These are phyloP conservation scores for Bettongia penicillata DNA, from an alignment of 2,113 vertebrate genomes.

Conservation along the genomic window DNA sequence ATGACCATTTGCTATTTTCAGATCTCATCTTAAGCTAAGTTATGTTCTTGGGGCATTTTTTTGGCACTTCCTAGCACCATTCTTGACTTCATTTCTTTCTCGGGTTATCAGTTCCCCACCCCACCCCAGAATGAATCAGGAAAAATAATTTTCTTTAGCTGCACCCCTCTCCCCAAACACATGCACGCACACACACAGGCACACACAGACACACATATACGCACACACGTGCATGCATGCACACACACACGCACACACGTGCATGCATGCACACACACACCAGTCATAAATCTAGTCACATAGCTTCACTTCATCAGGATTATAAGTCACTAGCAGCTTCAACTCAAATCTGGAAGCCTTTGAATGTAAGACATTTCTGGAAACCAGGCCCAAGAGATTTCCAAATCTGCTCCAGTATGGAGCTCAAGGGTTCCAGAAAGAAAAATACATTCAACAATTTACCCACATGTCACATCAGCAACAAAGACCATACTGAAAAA, in stretches of 20 bases:
- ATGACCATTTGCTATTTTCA: not conserved
- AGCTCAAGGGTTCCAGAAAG: conserved; percentile 60
- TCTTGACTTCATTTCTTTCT: conserved; percentile 31
- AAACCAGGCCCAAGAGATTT: conserved; percentile 70
- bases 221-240: no score
- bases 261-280: not conserved
- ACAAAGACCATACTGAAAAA: conserved; percentile 63
- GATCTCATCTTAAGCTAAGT: conserved; percentile 35
- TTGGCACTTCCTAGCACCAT: conserved; percentile 59
- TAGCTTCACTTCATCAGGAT: conserved; percentile 3
- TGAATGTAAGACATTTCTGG: conserved; percentile 45
- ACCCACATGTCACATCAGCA: conserved; percentile 57
- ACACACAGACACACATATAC: not conserved
- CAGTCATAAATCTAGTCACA: conserved; percentile 9
- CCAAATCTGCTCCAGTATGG: conserved; percentile 63
- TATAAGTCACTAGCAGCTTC: conserved; percentile 71
- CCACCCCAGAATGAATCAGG: conserved; percentile 13
- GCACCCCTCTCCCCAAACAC: not conserved
- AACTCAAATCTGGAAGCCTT: conserved; percentile 70
- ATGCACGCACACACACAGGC: not conserved
- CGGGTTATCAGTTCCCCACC: conserved; percentile 39
- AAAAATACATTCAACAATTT: conserved; percentile 50
- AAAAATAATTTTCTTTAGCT: conserved; percentile 10
- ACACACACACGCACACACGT: not conserved
- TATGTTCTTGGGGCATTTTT: conserved; percentile 29